Evolutionary conservation across 2,888 invertebrate species (phyloP).

Genomic region (Nomada flava): DNA sequence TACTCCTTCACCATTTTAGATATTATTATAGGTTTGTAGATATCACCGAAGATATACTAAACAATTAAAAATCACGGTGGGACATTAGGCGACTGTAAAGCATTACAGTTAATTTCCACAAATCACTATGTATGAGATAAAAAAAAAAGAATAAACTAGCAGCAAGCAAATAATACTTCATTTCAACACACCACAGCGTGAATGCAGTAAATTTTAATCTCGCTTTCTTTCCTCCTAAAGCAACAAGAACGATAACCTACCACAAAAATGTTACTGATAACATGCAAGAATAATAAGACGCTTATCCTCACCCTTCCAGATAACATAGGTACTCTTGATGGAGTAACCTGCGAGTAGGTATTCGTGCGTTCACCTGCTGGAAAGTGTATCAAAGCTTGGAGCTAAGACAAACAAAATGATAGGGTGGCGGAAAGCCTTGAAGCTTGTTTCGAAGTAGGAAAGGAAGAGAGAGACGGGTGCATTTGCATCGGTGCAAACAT

Average conservation of each 20-base stretch:
- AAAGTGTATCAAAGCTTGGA: constrained; percentile 40
- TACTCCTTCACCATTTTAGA: too few species aligned
- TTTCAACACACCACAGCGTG: too few species aligned
- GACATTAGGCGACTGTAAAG: not conserved
- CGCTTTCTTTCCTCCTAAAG: not conserved
- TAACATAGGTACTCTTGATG: constrained; percentile 33
- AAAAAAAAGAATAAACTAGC: not conserved
- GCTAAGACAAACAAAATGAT: constrained; percentile 52
- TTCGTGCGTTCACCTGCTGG: not conserved
- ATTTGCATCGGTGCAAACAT: constrained; percentile 54
- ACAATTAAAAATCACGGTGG: too few species aligned
- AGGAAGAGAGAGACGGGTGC: constrained; percentile 32
- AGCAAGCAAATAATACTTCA: not conserved
- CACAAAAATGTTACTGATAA: constrained; percentile 35
- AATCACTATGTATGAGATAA: not conserved
- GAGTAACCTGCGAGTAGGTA: not conserved
- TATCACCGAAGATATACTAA: too few species aligned
- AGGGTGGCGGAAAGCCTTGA: constrained; percentile 32
- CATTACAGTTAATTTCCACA: not conserved
- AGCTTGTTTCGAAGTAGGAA: constrained; percentile 51
- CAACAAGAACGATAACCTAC: constrained; percentile 25
- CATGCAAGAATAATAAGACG: constrained; percentile 48
- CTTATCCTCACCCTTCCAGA: constrained; percentile 41
- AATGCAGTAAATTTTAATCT: constrained; percentile 30
- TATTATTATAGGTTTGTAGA: too few species aligned